These are phyloP conservation scores for Terrapene triunguis DNA, from an alignment of 2,113 vertebrate species.

Conservation along the genomic window DNA sequence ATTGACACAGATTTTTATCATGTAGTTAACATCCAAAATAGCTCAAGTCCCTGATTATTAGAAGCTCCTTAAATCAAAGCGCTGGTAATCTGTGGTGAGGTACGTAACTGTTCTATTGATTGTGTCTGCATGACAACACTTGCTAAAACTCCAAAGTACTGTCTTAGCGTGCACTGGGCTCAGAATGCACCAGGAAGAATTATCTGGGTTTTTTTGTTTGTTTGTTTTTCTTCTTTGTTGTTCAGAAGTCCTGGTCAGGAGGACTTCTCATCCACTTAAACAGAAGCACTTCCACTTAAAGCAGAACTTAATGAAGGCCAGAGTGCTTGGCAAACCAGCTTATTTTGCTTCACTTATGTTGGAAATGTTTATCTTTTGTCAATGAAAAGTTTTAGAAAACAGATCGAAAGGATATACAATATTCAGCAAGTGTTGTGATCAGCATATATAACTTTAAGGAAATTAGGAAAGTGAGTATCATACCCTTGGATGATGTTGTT, in stretches of 20 bases:
- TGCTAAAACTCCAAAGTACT: not conserved
- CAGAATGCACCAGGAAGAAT: not conserved
- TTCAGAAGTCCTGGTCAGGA: not conserved
- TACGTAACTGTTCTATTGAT: not conserved
- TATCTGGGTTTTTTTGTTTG: not conserved
- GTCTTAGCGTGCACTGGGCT: not conserved
- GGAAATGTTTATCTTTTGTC: not conserved
- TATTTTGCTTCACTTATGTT: accelerated
- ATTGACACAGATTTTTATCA: not conserved
- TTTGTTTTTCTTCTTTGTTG: not conserved
- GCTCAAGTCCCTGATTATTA: conserved; percentile 24
- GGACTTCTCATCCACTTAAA: not conserved
- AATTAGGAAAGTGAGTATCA: not conserved
- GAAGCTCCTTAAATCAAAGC: conserved; percentile 8
- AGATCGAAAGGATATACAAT: not conserved
- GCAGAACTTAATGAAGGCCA: not conserved
- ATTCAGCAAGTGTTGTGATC: not conserved
- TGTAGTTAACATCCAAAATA: not conserved
- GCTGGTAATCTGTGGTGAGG: conserved; percentile 22
- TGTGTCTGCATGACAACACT: not conserved
- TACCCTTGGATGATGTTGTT: not conserved
- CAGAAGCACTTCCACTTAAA: not conserved
- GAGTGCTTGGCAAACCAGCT: not conserved
- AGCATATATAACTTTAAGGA: not conserved
- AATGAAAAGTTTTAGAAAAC: not conserved